Base-by-base conservation (phyloP, 2,888 invertebrate genomes). In the Eugnorisma glareosa region DNA sequence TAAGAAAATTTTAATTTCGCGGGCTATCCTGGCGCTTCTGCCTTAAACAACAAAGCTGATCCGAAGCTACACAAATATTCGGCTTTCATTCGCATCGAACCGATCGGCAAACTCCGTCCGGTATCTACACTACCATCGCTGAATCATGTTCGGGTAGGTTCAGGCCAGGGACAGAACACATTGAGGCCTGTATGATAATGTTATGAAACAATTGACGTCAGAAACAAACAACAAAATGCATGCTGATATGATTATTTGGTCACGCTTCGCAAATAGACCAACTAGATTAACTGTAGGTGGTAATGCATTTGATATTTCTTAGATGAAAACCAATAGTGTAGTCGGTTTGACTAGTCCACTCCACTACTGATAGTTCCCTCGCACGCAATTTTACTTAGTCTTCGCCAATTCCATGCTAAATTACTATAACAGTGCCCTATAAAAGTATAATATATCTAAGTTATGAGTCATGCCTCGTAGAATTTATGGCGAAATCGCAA, bases 151-250 rank as follows among this genome's bases (percentile, higher is more conserved):
- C n/a, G 28, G 13, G 15, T 15, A 6, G 57, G 28, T 5, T 57
- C 57, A n/a, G 13, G 15, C 54, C 45, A 11, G 59, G 3, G 8
- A 31, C 24, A 24, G n/a, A n/a, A n/a, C n/a, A n/a, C n/a, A n/a
- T n/a, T n/a, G n/a, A n/a, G n/a, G n/a, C n/a, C n/a, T n/a, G n/a
- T n/a, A n/a, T 15, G 74, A 77, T 68, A 61, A 40, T 43, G 21
- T 72, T 72, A 66, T 28, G 35, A 57, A 82, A 78, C 61, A 43
- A 63, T 59, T 75, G 70, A 83, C 79, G 72, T 82, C 79, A 57
- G n/a, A 37, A 40, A 64, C n/a, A 74, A 68, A 51, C 51, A 72
- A 67, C 51, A 73, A 66, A 74, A 73, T n/a, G 35, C 28, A 61
- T 43, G 10, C 15, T 69, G 64, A 59, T 61, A 13, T 24, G 13